These are phyloP conservation scores for Norana najaformis DNA, from an alignment of 2,888 invertebrate species.

Conservation along the genomic window DNA sequence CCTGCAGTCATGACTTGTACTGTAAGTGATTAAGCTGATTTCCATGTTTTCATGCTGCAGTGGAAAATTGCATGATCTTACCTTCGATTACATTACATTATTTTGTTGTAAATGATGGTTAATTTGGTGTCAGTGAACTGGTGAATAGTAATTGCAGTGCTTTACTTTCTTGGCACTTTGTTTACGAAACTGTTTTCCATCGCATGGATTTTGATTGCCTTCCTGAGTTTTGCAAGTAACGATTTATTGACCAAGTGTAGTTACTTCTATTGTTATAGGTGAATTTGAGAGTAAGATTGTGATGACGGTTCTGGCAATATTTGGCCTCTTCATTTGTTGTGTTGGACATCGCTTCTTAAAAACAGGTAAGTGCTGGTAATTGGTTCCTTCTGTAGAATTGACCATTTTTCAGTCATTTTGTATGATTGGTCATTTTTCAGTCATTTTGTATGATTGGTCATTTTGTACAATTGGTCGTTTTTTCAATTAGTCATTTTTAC, in stretches of 20 bases:
- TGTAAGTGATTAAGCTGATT: too few species aligned
- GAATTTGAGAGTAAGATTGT: background rate
- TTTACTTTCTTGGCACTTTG: background rate
- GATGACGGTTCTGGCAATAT: background rate
- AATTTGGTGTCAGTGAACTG: too few species aligned
- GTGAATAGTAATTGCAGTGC: background rate
- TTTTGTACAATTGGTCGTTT: background rate
- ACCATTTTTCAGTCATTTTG: too few species aligned
- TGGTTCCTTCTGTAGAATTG: background rate
- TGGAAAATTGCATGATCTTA: too few species aligned
- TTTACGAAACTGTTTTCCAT: background rate
- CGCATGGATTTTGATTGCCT: too few species aligned
- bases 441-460: too few species aligned
- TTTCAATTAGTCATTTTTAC: background rate
- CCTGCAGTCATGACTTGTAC: too few species aligned
- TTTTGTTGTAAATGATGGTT: background rate
- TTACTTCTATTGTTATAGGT: background rate
- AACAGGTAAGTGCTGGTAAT: background rate
- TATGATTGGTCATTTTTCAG: too few species aligned
- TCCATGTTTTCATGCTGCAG: too few species aligned
- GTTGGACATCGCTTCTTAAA: conserved; percentile 1
- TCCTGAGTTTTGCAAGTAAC: too few species aligned
- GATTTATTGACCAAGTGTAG: background rate
- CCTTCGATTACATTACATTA: background rate
- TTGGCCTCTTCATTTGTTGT: background rate